phyloP scores from a whole-genome alignment of 1,140 invertebrate genomes.

The Hypothenemus hampei region DNA sequence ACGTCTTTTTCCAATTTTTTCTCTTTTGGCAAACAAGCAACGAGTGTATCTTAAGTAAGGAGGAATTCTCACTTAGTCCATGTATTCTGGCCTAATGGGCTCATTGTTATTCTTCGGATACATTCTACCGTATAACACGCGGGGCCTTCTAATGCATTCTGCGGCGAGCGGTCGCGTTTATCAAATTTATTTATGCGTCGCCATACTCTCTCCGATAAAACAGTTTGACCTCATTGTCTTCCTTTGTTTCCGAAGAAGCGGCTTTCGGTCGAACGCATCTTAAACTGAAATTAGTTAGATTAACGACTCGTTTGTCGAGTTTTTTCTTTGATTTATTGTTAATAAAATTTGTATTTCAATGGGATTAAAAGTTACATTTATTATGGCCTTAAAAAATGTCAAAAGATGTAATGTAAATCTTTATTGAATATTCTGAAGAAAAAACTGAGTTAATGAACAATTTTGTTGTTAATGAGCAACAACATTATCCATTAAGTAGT shows the following conservation, averaged over 20 bases:
- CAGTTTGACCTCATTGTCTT: slow-evolving; percentile 12
- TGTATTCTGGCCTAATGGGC: slow-evolving; percentile 15
- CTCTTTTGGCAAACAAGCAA: background rate
- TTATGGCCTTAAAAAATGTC: too few relatives aligned
- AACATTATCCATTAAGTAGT: too few relatives aligned
- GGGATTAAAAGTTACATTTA: too few relatives aligned
- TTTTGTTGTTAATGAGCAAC: too few relatives aligned
- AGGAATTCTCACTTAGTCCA: slow-evolving; percentile 6
- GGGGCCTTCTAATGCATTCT: slow-evolving; percentile 17
- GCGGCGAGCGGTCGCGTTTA: slow-evolving; percentile 18
- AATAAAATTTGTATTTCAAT: too few relatives aligned
- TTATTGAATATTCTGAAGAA: too few relatives aligned
- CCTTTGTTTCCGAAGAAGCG: background rate
- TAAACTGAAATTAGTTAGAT: background rate
- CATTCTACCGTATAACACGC: slow-evolving; percentile 14
- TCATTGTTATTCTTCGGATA: slow-evolving; percentile 22
- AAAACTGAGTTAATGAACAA: too few relatives aligned
- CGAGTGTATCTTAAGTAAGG: background rate
- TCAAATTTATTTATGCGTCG: slow-evolving; percentile 23
- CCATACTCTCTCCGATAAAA: slow-evolving; percentile 12
- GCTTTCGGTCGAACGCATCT: background rate
- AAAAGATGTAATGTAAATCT: too few relatives aligned
- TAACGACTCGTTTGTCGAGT: background rate
- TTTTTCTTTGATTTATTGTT: too few relatives aligned
- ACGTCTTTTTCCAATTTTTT: background rate